phyloP scores from a whole-genome alignment of 1,140 invertebrate genomes.

The Polypedilum pembai region DNA sequence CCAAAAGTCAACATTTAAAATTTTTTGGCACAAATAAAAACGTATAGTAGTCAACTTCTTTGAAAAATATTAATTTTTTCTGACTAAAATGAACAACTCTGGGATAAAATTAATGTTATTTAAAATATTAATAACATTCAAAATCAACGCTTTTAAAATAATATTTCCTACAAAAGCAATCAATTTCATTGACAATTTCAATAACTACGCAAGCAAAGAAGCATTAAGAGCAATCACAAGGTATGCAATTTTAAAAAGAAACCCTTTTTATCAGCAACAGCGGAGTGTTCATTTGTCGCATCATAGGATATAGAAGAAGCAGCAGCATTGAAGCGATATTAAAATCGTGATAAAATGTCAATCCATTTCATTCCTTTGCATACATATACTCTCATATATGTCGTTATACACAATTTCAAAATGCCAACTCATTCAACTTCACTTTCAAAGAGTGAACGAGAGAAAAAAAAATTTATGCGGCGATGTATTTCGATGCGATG shows the following conservation, averaged over 20 bases:
- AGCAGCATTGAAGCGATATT: not conserved
- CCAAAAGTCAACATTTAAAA: no score
- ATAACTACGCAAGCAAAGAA: no score
- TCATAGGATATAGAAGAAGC: no score
- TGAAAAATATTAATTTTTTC: no score
- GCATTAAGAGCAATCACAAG: no score
- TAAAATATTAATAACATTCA: no score
- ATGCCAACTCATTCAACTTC: constrained; percentile 11
- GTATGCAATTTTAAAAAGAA: not conserved
- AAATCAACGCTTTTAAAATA: no score
- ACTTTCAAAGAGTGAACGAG: not conserved
- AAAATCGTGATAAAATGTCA: constrained; percentile 13
- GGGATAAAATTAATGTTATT: no score
- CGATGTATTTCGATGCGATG: constrained; percentile 4
- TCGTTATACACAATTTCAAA: constrained; percentile 3
- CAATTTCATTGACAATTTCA: not conserved
- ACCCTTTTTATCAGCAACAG: not conserved
- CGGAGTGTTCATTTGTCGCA: not conserved
- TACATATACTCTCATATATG: not conserved
- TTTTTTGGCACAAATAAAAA: no score
- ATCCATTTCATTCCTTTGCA: not conserved
- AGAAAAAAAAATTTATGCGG: not conserved
- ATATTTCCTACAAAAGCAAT: not conserved
- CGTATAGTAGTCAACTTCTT: no score
- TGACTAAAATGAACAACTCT: no score